Conservation (phyloP, 2,888 invertebrate genomes). For the Zygogramma bicolorata region DNA sequence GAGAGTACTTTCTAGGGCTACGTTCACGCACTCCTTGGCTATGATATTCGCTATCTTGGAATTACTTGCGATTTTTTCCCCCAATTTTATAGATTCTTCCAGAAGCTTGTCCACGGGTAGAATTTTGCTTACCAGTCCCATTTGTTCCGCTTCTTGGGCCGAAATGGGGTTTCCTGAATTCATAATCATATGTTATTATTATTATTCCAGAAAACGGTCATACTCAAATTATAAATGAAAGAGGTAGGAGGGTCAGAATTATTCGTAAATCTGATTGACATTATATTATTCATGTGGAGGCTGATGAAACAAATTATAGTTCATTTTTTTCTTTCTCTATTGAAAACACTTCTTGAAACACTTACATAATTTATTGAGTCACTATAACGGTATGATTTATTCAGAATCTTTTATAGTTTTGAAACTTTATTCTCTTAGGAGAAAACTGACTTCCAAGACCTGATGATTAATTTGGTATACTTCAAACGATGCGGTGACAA, state of each 20-base stretch:
- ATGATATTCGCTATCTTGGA: conserved; percentile 87
- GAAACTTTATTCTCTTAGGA: no score
- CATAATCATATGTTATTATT: not conserved
- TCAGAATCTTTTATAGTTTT: no score
- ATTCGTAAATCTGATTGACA: not conserved
- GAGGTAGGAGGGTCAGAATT: not conserved
- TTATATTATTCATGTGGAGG: no score
- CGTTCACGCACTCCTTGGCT: conserved; percentile 93
- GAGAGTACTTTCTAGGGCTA: conserved; percentile 89
- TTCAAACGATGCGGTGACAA: no score
- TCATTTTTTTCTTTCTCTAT: no score
- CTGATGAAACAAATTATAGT: no score
- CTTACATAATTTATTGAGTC: no score
- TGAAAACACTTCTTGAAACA: no score
- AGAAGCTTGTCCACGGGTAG: conserved; percentile 89
- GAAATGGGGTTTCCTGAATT: conserved; percentile 79
- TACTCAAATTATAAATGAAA: conserved; percentile 13
- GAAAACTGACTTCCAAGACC: no score
- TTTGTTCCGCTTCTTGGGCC: conserved; percentile 91
- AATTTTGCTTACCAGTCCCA: conserved; percentile 91
- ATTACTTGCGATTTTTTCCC: conserved; percentile 91
- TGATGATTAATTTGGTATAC: no score
- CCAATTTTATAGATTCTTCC: conserved; percentile 90
- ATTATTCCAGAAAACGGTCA: not conserved
- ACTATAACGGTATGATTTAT: no score